Conservation (phyloP, 2,797 vertebrate genomes). For the Poecilia gillii region DNA sequence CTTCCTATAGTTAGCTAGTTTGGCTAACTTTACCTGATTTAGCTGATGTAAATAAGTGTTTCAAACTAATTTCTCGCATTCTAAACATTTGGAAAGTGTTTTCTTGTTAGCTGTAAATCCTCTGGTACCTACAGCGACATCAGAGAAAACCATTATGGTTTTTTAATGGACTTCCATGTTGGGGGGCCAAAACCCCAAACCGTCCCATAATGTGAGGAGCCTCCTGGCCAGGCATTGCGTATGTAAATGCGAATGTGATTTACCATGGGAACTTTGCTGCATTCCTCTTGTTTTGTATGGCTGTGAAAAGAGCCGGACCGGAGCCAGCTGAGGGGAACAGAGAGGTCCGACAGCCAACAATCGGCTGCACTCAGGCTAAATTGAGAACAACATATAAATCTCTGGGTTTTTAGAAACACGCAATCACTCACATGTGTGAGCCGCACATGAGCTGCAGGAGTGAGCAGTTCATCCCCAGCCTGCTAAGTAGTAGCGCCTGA, state of each 20-base stretch:
- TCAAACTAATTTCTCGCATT: not conserved
- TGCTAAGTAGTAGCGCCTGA: constrained; percentile 6
- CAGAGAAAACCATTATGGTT: constrained; percentile 29
- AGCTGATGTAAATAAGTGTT: not conserved
- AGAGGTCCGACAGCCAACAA: constrained; percentile 63
- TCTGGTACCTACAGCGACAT: constrained; percentile 16
- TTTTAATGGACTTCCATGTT: constrained; percentile 57
- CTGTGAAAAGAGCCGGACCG: constrained; percentile 62
- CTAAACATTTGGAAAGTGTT: constrained; percentile 14
- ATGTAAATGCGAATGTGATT: constrained; percentile 77
- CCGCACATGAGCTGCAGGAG: constrained; percentile 19
- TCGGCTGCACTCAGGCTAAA: constrained; percentile 64
- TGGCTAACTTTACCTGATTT: not conserved
- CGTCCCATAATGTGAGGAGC: constrained; percentile 37
- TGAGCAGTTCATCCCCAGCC: not conserved
- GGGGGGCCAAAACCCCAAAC: constrained; percentile 24
- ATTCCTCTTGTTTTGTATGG: constrained; percentile 67
- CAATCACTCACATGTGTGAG: constrained; percentile 28
- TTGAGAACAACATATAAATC: constrained; percentile 70
- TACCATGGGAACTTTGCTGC: constrained; percentile 71
- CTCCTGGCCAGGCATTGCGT: constrained; percentile 54
- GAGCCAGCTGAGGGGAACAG: constrained; percentile 65
- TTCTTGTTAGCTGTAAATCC: constrained; percentile 18
- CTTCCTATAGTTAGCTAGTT: not conserved
- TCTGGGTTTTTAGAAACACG: constrained; percentile 56